These are phyloP conservation scores for Verasper variegatus DNA, from an alignment of 2,113 vertebrate genomes.

Conservation along the genomic window DNA sequence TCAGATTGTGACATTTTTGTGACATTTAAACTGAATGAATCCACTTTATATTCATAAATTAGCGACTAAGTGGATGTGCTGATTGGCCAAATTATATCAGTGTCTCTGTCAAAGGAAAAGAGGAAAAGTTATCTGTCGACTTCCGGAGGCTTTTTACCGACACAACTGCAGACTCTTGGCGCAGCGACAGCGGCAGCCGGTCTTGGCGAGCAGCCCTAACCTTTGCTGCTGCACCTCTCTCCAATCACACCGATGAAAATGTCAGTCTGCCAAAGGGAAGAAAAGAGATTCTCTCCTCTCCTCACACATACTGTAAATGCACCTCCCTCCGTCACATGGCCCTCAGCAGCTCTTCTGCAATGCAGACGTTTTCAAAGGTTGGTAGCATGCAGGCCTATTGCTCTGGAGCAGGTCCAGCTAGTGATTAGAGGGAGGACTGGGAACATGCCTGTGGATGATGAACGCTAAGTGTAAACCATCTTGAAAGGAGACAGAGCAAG, in stretches of 20 bases:
- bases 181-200: slow-evolving; percentile 5
- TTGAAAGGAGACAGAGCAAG: background rate
- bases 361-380: slow-evolving; percentile 33
- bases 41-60: too few relatives aligned
- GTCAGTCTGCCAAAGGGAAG: slow-evolving; percentile 35
- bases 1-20: too few relatives aligned
- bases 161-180: slow-evolving; percentile 17
- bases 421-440: slow-evolving; percentile 48
- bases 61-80: too few relatives aligned
- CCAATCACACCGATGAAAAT: slow-evolving; percentile 32
- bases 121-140: too few relatives aligned
- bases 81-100: too few relatives aligned
- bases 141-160: background rate
- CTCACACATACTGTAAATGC: slow-evolving; percentile 16
- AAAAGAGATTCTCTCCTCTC: background rate
- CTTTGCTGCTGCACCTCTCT: slow-evolving; percentile 24
- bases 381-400: slow-evolving; percentile 24
- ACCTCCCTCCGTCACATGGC: slow-evolving; percentile 10
- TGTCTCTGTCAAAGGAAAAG: too few relatives aligned
- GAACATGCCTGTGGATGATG: slow-evolving; percentile 43
- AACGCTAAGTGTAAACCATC: slow-evolving; percentile 55
- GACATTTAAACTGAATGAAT: too few relatives aligned
- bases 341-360: slow-evolving; percentile 38
- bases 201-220: slow-evolving; percentile 18
- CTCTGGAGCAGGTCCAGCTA: slow-evolving; percentile 51